Base-by-base conservation (phyloP, 2,113 vertebrate species). In the Pardalotus punctatus region DNA sequence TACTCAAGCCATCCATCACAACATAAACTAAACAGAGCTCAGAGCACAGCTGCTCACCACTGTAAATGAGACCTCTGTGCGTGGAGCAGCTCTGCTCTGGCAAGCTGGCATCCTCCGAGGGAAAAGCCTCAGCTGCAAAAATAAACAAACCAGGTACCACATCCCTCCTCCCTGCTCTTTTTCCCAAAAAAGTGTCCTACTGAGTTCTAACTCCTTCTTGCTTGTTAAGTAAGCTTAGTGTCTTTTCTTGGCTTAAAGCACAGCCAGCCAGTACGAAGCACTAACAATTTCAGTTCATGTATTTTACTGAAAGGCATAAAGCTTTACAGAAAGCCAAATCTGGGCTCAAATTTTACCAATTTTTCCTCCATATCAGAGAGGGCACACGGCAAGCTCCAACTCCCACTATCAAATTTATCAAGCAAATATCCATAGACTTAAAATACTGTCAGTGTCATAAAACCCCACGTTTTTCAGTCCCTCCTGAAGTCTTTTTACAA, bases 1-100 rank as follows among this genome's bases (percentile, higher is more conserved):
- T 91, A 57, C 84, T 92, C 86, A 82, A 91, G 79, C 94, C 84
- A 97, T 97, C 93, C 91, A 81, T 97, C 96, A 97, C 61, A 88
- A 69, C 22, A 50, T 61, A 92, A 97, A 84, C 86, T 83, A 95
- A 94, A 83, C 5, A 53, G 79, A 79, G 74, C 86, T 90, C 62
- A 56, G 85, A 61, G 84, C 81, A 85, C 95, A 92, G 90, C 92
- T 48, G 61, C 40, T 85, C 77, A 80, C 77, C 64, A 87, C 91
- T 60, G 43, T 78, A 81, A 94, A 96, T 66, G 85, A 93, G 89
- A 77, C 93, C 62, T 38, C 92, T 93, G 90, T 93, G 51, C 12
- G 42, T 1, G 5, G 24, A 93, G 51, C 64, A n/a, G 45, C 29
- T 62, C 82, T 76, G 83, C 87, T 82, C 95, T 25, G 61, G 74